phyloP scores from a whole-genome alignment of 2,888 invertebrate genomes.

The Phragmatobia fuliginosa region DNA sequence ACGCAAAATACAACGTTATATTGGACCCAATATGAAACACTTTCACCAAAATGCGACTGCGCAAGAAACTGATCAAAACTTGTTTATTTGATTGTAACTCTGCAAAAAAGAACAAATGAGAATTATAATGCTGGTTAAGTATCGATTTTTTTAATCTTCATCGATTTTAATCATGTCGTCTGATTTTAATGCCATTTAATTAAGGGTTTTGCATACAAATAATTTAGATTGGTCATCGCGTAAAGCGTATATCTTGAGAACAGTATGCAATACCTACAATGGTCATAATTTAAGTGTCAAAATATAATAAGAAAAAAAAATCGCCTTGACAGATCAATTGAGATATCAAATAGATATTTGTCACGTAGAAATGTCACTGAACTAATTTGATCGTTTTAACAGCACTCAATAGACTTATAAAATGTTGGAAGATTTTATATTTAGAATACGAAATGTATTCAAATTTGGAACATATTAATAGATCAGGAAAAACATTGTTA shows the following conservation, averaged over 20 bases:
- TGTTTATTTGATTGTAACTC: neutral
- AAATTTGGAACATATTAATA: too few species aligned
- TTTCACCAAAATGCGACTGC: constrained; percentile 22
- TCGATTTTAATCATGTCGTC: too few species aligned
- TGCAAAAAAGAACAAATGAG: neutral
- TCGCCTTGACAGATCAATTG: neutral
- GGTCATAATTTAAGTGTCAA: too few species aligned
- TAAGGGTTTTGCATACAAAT: too few species aligned
- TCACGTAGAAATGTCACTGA: neutral
- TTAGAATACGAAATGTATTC: neutral
- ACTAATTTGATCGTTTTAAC: neutral
- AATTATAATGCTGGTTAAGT: neutral
- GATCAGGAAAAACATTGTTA: too few species aligned
- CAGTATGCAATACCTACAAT: too few species aligned
- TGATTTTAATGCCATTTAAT: too few species aligned
- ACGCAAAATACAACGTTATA: constrained; percentile 10
- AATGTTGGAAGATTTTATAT: neutral
- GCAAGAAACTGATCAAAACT: constrained; percentile 14
- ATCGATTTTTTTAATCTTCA: too few species aligned
- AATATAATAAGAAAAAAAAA: neutral
- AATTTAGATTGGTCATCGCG: too few species aligned
- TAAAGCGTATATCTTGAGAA: too few species aligned
- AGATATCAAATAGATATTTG: too few species aligned
- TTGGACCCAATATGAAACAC: constrained; percentile 14
- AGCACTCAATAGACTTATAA: too few species aligned